Conservation (phyloP, 1,140 invertebrate species). For the Cylas formicarius region DNA sequence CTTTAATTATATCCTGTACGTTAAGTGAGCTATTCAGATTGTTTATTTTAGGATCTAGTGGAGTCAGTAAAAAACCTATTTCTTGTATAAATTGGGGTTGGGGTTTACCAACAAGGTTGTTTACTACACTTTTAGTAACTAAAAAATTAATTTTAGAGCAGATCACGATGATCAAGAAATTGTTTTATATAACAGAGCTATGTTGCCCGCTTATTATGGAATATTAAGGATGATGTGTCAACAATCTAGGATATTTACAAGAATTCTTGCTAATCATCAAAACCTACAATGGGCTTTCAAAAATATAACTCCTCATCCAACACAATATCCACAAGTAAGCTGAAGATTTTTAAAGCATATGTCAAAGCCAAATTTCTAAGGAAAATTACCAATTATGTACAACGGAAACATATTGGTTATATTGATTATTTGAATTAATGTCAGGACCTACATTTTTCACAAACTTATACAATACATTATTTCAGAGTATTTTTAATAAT, state of each 20-base stretch:
- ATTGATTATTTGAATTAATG: too few relatives aligned
- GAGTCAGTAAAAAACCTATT: not conserved
- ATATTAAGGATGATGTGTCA: constrained; percentile 82
- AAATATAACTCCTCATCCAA: constrained; percentile 89
- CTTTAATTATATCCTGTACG: constrained; percentile 94
- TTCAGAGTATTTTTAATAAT: too few relatives aligned
- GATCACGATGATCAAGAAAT: constrained; percentile 95
- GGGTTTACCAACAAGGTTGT: not conserved
- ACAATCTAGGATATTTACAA: constrained; percentile 74
- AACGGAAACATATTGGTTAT: too few relatives aligned
- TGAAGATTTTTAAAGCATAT: too few relatives aligned
- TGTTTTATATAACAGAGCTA: constrained; percentile 83
- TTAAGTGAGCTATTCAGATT: constrained; percentile 24
- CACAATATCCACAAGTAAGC: constrained; percentile 75
- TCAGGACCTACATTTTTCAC: too few relatives aligned
- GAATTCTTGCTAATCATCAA: constrained; percentile 82
- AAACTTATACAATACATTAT: too few relatives aligned
- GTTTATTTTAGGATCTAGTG: not conserved
- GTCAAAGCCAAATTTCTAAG: too few relatives aligned
- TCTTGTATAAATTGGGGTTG: too few relatives aligned
- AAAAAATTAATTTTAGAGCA: constrained; percentile 59
- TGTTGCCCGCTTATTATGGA: constrained; percentile 93
- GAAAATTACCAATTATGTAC: too few relatives aligned
- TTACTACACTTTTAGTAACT: too few relatives aligned
- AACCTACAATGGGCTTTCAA: constrained; percentile 96